Evolutionary conservation across 64 coral and sea anemone species (phyloP).

Genomic region (Stichodactyla mertensii): DNA sequence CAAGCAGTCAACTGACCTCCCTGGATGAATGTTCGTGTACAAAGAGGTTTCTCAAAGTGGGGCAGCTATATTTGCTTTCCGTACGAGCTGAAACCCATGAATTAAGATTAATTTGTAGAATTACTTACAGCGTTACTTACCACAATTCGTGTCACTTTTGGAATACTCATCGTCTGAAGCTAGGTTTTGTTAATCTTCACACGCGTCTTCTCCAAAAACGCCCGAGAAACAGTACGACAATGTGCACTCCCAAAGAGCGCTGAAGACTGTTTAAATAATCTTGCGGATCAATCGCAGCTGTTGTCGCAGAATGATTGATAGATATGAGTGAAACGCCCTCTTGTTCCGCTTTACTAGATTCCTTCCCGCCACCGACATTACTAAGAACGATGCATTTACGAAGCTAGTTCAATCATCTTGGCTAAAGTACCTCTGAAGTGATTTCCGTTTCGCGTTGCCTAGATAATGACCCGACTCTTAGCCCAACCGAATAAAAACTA

Average conservation of each 20-base stretch:
- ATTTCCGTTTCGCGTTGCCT: background rate
- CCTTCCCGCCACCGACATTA: background rate
- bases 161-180: background rate
- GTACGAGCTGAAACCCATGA: background rate
- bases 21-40: background rate
- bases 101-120: too few relatives aligned
- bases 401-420: background rate
- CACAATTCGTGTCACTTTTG: background rate
- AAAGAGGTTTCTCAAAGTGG: background rate
- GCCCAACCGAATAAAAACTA: background rate
- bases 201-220: background rate
- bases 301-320: background rate
- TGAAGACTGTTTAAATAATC: conserved; percentile 7
- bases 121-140: background rate
- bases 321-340: background rate
- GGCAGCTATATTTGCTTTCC: background rate
- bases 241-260: background rate
- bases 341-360: background rate
- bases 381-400: conserved; percentile 4
- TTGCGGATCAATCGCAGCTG: background rate
- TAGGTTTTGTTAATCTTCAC: background rate
- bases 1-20: too few relatives aligned
- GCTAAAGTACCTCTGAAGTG: conserved; percentile 6
- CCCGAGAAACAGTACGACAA: background rate
- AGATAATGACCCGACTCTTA: background rate